These are phyloP conservation scores for Heterodera schachtii DNA, from an alignment of 1,140 invertebrate genomes.

Conservation along the genomic window DNA sequence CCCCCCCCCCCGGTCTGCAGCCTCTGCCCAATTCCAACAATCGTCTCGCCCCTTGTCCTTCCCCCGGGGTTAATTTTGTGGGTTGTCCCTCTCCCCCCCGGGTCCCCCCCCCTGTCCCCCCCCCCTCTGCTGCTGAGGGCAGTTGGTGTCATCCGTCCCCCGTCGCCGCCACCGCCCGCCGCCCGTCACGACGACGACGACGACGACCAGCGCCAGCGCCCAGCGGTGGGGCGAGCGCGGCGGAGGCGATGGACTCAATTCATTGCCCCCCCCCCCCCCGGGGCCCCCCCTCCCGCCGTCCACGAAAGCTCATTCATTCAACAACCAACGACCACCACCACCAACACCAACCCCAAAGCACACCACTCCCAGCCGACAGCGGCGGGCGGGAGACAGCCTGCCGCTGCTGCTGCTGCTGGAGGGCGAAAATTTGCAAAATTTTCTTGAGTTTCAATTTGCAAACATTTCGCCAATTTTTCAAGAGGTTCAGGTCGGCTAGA, in stretches of 20 bases:
- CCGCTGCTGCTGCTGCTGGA: too few species aligned
- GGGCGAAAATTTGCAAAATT: too few species aligned
- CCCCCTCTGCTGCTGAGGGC: too few species aligned
- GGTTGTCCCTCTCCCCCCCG: not conserved
- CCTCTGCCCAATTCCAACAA: not conserved
- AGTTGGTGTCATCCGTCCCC: constrained; percentile 5
- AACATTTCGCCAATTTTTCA: too few species aligned
- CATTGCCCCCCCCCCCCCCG: not conserved
- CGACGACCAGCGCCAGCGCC: not conserved
- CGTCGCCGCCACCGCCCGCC: constrained; percentile 14
- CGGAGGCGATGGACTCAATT: not conserved
- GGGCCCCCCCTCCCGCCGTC: too few species aligned
- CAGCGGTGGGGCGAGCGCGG: not conserved
- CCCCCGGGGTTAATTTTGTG: not conserved
- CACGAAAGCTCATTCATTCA: not conserved
- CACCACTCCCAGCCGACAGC: too few species aligned
- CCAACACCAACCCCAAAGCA: not conserved
- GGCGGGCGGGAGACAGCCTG: too few species aligned
- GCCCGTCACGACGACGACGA: constrained; percentile 13
- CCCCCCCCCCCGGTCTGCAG: too few species aligned
- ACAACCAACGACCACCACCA: not conserved
- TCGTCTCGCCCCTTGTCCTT: not conserved
- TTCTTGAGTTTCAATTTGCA: too few species aligned
- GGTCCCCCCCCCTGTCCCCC: too few species aligned
- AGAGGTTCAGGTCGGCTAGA: too few species aligned